Conservation (phyloP, 2,888 invertebrate genomes). For the Chouioia cunea region DNA sequence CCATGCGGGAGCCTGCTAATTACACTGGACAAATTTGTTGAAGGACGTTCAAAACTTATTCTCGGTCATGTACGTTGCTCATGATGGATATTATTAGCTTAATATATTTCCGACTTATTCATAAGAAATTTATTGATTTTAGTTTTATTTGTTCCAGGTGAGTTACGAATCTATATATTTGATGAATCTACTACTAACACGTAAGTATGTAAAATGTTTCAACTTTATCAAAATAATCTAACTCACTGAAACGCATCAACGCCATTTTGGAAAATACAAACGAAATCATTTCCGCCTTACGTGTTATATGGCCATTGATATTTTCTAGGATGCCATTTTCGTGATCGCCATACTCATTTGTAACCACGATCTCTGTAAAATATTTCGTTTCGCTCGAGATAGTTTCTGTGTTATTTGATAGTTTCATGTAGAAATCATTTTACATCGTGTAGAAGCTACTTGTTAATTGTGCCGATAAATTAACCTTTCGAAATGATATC, state of each 20-base stretch:
- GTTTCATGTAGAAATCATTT: too few relatives aligned
- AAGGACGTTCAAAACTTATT: too few relatives aligned
- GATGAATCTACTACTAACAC: background rate
- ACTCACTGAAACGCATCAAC: too few relatives aligned
- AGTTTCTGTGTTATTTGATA: too few relatives aligned
- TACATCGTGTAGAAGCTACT: too few relatives aligned
- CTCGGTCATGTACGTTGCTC: too few relatives aligned
- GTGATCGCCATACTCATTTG: constrained; percentile 32
- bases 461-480: too few relatives aligned
- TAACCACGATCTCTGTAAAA: constrained; percentile 1
- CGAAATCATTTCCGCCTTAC: constrained; percentile 34
- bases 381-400: constrained; percentile 4
- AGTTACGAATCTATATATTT: constrained; percentile 12
- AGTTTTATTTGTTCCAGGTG: constrained; percentile 43
- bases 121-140: background rate
- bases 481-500: too few relatives aligned
- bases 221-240: background rate
- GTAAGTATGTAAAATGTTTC: constrained; percentile 11
- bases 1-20: constrained; percentile 11
- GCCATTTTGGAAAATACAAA: background rate
- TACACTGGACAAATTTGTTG: constrained; percentile 12
- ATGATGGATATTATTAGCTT: too few relatives aligned
- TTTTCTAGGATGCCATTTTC: constrained; percentile 30
- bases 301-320: constrained; percentile 21
- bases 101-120: too few relatives aligned